Conservation (phyloP, 23 tunicate genomes). For the Clavelina lepadiformis region DNA sequence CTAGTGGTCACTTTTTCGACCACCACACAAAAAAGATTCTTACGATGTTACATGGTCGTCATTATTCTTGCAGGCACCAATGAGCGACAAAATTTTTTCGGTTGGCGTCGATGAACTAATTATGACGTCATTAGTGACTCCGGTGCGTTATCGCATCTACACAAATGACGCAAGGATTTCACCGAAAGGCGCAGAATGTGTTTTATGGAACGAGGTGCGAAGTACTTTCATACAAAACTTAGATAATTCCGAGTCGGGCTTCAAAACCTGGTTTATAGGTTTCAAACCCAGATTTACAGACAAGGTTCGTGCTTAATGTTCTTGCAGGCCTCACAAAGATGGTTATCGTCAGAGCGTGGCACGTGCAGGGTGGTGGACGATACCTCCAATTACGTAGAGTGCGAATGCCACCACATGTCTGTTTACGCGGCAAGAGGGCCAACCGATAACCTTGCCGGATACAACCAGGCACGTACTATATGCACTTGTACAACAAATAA, state of each 20-base stretch:
- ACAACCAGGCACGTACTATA: constrained; percentile 41
- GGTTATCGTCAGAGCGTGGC: constrained; percentile 37
- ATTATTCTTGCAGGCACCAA: constrained; percentile 36
- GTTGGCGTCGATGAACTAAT: constrained; percentile 39
- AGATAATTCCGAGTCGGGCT: background rate
- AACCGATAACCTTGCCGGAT: constrained; percentile 74
- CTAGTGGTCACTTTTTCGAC: too few species aligned
- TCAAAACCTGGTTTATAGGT: background rate
- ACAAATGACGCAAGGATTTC: constrained; percentile 77
- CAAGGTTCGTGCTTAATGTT: background rate
- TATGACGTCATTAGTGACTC: constrained; percentile 26
- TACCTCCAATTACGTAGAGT: constrained; percentile 57
- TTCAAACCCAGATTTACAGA: background rate
- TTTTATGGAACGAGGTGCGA: constrained; percentile 67
- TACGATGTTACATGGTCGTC: background rate
- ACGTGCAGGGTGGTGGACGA: constrained; percentile 64
- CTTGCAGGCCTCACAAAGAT: constrained; percentile 55
- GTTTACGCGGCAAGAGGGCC: constrained; percentile 78
- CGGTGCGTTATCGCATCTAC: constrained; percentile 75
- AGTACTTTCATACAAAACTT: background rate
- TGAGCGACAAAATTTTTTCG: constrained; percentile 72
- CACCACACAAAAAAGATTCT: too few species aligned
- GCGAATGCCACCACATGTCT: constrained; percentile 79
- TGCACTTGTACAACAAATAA: background rate
- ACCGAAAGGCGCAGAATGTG: constrained; percentile 80